Base-by-base conservation (phyloP, 1,140 invertebrate genomes). In the Frieseomelitta varia region DNA sequence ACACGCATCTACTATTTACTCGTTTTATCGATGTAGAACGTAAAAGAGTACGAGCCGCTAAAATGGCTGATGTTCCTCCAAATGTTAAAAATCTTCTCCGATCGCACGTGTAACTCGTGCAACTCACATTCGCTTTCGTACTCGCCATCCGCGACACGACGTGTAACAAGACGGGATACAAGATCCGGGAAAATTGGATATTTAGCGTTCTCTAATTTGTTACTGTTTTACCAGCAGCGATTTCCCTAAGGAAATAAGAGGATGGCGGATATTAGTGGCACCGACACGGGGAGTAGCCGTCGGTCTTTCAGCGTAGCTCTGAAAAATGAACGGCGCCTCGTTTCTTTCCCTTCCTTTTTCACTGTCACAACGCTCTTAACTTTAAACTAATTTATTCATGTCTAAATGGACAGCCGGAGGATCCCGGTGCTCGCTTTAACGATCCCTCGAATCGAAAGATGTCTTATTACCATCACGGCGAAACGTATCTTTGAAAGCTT, bases 361-460 rank as follows among this genome's bases (percentile, higher is more conserved):
- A 21, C 30, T 56, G 30, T 39, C 27, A 63, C 30, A 19, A 39
- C 65, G 77, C 27, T n/a, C 79, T 61, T 21, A 72, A 72, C 68
- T 58, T 21, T 6, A 8, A 30, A 58, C 58, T 80, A 80, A 72
- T 80, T 80, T 80, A 80, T 73, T 72, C 55, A 6, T 17, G n/a
- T 73, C 34, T 61, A 80, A 80, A 56, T 61, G 55, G 55, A 58
- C 79, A 61, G 19, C 77, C 39, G 63, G 19, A 47, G 30, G 34
- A 27, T 17, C 47, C 19, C 24, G n/a, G 10, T 14, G 39, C 39
- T 47, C 39, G 14, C 27, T 30, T 47, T 55, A 79, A 79, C 21
- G 30, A 61, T 30, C 55, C 19, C 12, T 11, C 27, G 39, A 53
- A 55, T 68, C 27, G 39, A 51, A 73, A 24, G 15, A 30, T 4